Evolutionary conservation across 2,888 invertebrate species (phyloP).

Genomic region (Exephanes ischioxanthus): DNA sequence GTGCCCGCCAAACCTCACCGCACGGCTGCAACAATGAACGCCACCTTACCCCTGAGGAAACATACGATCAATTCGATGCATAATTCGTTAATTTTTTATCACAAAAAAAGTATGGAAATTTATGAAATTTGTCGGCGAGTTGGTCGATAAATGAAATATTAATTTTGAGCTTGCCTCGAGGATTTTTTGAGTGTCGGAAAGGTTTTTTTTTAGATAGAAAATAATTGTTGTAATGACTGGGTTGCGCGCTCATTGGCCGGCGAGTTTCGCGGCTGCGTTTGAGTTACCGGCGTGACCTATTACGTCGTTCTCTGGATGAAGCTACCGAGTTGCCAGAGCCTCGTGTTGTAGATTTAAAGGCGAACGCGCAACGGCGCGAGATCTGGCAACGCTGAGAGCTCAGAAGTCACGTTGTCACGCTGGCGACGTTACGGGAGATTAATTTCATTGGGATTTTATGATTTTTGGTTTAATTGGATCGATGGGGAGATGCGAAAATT

Average conservation of each 20-base stretch:
- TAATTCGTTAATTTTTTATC: slow-evolving; percentile 15
- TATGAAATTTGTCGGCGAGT: neutral
- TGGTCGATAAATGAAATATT: slow-evolving; percentile 21
- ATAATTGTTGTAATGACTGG: slow-evolving; percentile 39
- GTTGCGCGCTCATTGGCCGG: slow-evolving; percentile 21
- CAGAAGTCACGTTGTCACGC: slow-evolving; percentile 33
- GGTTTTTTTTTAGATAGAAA: neutral
- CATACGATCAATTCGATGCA: slow-evolving; percentile 47
- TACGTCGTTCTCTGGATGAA: slow-evolving; percentile 37
- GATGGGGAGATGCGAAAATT: neutral
- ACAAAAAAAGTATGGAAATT: neutral
- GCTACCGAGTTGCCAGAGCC: slow-evolving; percentile 34
- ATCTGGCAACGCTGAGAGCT: slow-evolving; percentile 36
- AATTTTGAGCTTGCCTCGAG: neutral
- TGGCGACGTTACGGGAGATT: neutral
- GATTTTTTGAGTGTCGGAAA: neutral
- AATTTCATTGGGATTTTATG: neutral
- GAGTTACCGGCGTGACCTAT: slow-evolving; percentile 29
- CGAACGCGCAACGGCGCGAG: slow-evolving; percentile 15
- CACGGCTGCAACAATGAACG: slow-evolving; percentile 70
- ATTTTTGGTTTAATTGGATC: neutral
- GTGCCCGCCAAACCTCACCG: slow-evolving; percentile 74
- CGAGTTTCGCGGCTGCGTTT: slow-evolving; percentile 39
- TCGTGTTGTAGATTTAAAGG: slow-evolving; percentile 14
- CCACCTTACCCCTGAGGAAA: slow-evolving; percentile 60